Percentiles rank a stretch among this genome's conserved stretches.
Conservation (phyloP, 2,113 vertebrate genomes). For the Scytalopus superciliaris region DNA sequence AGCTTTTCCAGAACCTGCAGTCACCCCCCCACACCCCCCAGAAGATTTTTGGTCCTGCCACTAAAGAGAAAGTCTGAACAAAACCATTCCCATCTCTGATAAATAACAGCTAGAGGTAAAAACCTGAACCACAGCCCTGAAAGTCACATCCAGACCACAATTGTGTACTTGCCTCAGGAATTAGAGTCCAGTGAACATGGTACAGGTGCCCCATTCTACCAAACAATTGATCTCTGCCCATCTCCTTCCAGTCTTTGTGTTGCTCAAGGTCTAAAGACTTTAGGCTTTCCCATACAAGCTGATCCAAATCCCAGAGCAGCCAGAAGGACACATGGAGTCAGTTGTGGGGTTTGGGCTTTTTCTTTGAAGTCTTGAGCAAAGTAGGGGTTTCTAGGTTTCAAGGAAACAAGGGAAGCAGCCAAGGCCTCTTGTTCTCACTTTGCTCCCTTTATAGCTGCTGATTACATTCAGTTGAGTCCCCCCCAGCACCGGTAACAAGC, state of each 20-base stretch:
- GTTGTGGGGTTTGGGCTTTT: neutral
- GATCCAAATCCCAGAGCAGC: neutral
- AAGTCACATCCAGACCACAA: neutral
- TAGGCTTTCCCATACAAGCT: neutral
- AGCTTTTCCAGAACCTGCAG: neutral
- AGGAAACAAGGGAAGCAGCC: neutral
- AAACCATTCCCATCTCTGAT: neutral
- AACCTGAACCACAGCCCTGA: neutral
- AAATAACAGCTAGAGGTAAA: neutral
- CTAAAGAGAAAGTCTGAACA: neutral
- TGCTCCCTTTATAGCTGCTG: neutral
- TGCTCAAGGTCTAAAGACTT: neutral
- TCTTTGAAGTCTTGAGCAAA: neutral
- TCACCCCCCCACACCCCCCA: neutral
- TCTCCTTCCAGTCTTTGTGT: neutral
- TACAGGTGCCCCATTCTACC: neutral
- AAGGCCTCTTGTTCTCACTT: neutral
- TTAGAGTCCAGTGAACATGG: accelerated
- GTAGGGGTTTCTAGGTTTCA: neutral
- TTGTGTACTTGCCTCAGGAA: neutral
- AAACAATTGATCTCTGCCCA: neutral
- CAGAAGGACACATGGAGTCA: neutral
- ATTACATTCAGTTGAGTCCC: neutral
- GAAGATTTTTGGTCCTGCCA: neutral
- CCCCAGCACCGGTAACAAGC: neutral